Percentiles rank a stretch among this genome's conserved stretches.
These are phyloP conservation scores for Ceyx erithaca DNA, from an alignment of 2,797 vertebrate species.

Conservation along the genomic window DNA sequence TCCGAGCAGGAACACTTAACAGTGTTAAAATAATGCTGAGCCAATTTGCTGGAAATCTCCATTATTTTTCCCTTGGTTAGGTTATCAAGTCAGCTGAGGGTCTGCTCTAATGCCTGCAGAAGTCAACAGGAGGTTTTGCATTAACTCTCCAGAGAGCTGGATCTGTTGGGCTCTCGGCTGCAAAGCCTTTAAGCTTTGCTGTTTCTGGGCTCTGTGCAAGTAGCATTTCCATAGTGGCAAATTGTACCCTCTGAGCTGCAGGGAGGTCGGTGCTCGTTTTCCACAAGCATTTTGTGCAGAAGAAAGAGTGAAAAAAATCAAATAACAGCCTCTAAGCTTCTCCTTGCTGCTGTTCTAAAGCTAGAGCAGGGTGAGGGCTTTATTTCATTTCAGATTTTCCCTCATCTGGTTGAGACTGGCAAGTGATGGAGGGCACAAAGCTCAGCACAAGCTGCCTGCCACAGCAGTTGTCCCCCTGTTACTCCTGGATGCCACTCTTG, in stretches of 20 bases:
- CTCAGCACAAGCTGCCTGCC: neutral
- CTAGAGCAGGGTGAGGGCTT: neutral
- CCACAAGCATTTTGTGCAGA: neutral
- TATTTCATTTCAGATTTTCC: neutral
- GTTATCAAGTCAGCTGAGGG: neutral
- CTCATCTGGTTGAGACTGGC: fast-evolving
- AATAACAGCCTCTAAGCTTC: fast-evolving
- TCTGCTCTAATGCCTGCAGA: neutral
- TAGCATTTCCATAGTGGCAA: neutral
- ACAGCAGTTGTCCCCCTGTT: fast-evolving
- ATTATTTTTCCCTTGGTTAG: conserved; percentile 8
- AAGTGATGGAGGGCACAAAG: neutral
- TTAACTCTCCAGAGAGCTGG: neutral
- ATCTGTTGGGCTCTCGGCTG: neutral
- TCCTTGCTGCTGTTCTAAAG: neutral
- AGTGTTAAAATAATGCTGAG: neutral
- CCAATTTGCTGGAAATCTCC: conserved; percentile 14
- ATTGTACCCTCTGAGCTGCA: neutral
- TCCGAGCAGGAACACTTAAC: neutral
- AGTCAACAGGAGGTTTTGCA: neutral
- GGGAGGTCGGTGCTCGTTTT: neutral
- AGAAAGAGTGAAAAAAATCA: neutral
- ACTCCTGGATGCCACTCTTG: neutral
- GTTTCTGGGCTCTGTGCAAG: neutral
- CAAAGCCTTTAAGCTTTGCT: neutral